These are phyloP conservation scores for Microlaimidae sp. DNA, from an alignment of 2,888 invertebrate genomes.

Conservation along the genomic window DNA sequence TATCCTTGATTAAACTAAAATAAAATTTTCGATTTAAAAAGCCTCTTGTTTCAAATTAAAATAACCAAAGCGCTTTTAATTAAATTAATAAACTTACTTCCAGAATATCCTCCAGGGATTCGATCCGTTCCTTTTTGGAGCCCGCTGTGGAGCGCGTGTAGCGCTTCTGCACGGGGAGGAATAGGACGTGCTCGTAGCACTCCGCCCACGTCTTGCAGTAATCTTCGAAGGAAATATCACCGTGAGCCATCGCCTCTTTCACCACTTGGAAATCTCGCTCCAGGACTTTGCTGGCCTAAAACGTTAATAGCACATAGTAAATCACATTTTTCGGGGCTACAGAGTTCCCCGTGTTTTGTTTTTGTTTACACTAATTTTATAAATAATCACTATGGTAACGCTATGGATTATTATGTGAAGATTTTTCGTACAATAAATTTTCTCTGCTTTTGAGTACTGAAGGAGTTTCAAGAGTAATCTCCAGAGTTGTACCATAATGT, in stretches of 20 bases:
- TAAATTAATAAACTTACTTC: no score
- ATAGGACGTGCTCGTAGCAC: slow-evolving; percentile 73
- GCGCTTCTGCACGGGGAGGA: slow-evolving; percentile 70
- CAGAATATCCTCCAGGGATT: slow-evolving; percentile 72
- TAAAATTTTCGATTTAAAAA: no score
- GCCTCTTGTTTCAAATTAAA: no score
- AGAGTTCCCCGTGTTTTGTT: not conserved
- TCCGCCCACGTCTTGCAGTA: slow-evolving; percentile 94
- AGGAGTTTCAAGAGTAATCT: no score
- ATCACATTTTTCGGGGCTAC: not conserved
- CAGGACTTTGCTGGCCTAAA: slow-evolving; percentile 29
- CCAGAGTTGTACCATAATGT: no score
- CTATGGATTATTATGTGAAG: no score
- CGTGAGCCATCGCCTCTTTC: slow-evolving; percentile 48
- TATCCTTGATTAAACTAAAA: no score
- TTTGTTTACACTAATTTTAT: slow-evolving; percentile 3
- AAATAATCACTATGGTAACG: no score
- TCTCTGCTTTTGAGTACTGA: no score
- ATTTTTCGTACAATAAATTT: no score
- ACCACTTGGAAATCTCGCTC: slow-evolving; percentile 41
- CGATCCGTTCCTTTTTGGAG: slow-evolving; percentile 83
- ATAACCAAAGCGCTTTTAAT: no score
- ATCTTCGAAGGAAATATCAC: slow-evolving; percentile 72
- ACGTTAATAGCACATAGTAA: slow-evolving; percentile 1
- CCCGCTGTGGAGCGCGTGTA: slow-evolving; percentile 86